Conservation (phyloP, 2,113 vertebrate genomes). For the Stegostoma tigrinum region DNA sequence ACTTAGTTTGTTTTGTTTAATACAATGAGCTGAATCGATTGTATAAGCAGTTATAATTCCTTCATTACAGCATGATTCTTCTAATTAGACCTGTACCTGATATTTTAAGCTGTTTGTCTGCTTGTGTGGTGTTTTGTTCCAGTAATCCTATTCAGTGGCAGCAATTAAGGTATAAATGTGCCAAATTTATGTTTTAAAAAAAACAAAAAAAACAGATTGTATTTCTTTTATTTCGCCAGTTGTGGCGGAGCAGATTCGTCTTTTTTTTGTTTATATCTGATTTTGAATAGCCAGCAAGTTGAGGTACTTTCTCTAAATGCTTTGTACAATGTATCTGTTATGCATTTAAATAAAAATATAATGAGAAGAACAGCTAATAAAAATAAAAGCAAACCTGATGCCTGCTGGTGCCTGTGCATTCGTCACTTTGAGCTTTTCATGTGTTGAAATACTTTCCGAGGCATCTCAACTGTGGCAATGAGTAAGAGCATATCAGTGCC, state of each 20-base stretch:
- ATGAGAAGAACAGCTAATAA: conserved; percentile 91
- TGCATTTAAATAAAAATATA: conserved; percentile 97
- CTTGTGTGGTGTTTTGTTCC: conserved; percentile 94
- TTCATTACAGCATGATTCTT: conserved; percentile 98
- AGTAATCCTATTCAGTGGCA: conserved; percentile 75
- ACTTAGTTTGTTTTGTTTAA: conserved; percentile 82
- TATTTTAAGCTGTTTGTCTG: conserved; percentile 96
- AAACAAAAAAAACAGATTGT: conserved; percentile 72
- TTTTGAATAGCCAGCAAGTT: conserved; percentile 95
- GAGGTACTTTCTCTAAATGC: conserved; percentile 99
- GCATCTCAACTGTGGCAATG: neutral
- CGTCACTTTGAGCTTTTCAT: neutral
- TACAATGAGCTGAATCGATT: conserved; percentile 85
- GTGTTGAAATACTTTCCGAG: neutral
- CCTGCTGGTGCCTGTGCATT: neutral
- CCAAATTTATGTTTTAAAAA: conserved; percentile 71
- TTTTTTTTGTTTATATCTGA: conserved; percentile 88
- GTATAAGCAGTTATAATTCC: conserved; percentile 90
- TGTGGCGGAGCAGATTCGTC: conserved; percentile 78
- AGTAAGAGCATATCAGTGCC: neutral
- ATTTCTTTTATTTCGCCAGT: conserved; percentile 81
- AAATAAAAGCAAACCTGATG: conserved; percentile 81
- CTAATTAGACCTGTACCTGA: conserved; percentile 89
- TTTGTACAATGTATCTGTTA: conserved; percentile 99
- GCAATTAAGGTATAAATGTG: conserved; percentile 67